Percentiles rank a stretch among this genome's conserved stretches.
These are phyloP conservation scores for Acrocephalus arundinaceus DNA, from an alignment of 2,113 vertebrate genomes.

Conservation along the genomic window DNA sequence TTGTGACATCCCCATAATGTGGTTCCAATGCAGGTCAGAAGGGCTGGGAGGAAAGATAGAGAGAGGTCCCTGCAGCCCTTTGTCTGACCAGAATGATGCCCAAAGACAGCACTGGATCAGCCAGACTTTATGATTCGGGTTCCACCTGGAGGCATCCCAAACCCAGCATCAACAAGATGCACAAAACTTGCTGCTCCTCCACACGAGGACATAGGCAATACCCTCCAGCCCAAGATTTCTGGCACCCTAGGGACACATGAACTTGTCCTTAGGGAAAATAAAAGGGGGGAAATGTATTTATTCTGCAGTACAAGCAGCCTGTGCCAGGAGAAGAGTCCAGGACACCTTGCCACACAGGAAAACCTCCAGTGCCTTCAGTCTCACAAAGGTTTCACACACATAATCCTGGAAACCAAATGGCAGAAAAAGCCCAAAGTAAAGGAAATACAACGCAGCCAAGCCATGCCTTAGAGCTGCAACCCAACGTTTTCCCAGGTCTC, in stretches of 20 bases:
- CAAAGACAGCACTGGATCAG: neutral
- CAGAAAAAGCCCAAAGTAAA: neutral
- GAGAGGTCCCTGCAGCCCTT: neutral
- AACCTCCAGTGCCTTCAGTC: neutral
- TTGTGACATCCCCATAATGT: fast-evolving
- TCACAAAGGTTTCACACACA: neutral
- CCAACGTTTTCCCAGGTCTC: neutral
- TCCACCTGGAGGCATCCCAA: neutral
- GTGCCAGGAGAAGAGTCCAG: neutral
- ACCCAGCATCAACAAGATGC: neutral
- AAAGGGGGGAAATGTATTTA: neutral
- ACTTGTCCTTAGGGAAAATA: neutral
- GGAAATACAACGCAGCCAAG: neutral
- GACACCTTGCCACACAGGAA: neutral
- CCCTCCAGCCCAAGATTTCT: neutral
- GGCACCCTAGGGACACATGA: fast-evolving
- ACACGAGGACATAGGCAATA: neutral
- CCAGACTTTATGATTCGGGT: neutral
- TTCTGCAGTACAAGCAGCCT: no score
- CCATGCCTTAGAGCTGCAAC: neutral
- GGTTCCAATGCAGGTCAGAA: neutral
- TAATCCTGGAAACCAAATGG: neutral
- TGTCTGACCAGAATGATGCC: neutral
- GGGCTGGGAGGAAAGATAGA: neutral
- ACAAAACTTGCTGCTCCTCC: fast-evolving